These are phyloP conservation scores for Phyllotis vaccarum DNA, from an alignment of 2,797 vertebrate species.

Conservation along the genomic window DNA sequence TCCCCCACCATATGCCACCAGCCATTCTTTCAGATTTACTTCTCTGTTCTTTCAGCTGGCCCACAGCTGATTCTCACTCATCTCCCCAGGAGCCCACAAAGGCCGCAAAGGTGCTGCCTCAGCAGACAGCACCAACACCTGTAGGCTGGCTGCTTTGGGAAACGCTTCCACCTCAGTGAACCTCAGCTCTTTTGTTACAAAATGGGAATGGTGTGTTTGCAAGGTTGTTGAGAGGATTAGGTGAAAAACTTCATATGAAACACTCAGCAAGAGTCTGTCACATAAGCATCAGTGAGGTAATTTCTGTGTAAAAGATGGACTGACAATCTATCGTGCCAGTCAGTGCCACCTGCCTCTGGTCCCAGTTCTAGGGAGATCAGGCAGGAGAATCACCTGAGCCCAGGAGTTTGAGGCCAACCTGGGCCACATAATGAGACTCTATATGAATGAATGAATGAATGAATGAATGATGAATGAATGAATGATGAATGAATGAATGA, in stretches of 20 bases:
- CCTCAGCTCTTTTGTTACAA: background rate
- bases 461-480: too few relatives aligned
- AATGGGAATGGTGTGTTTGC: background rate
- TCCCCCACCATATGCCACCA: background rate
- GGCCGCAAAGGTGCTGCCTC: background rate
- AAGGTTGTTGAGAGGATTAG: background rate
- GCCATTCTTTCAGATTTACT: background rate
- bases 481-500: too few relatives aligned
- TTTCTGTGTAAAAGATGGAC: background rate
- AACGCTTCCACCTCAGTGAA: background rate
- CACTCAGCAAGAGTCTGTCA: background rate
- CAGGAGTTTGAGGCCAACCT: background rate
- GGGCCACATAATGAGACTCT: background rate
- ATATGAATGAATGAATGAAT: background rate
- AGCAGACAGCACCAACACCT: background rate
- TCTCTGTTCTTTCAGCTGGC: background rate
- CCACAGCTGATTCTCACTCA: background rate
- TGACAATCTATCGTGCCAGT: background rate
- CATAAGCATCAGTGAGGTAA: background rate
- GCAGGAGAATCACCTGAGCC: background rate
- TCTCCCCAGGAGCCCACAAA: background rate
- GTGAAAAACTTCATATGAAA: constrained; percentile 17
- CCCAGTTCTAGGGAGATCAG: background rate
- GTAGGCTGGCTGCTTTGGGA: background rate
- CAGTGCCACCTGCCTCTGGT: background rate